phyloP scores from a whole-genome alignment of 2,888 invertebrate genomes.

The Arrhopalites spinosus region DNA sequence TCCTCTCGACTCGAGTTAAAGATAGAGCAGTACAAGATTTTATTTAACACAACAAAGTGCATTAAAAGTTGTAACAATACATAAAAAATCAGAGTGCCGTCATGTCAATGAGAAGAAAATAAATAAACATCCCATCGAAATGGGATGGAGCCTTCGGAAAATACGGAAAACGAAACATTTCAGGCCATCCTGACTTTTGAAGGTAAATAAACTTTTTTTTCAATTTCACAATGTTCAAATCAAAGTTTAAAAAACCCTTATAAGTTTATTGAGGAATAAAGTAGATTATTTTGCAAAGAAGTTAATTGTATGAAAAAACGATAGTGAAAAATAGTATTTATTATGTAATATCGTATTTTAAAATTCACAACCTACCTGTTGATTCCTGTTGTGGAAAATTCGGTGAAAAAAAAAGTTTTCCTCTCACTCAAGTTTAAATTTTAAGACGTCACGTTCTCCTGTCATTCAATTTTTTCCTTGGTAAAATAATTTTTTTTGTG shows the following conservation, averaged over 20 bases:
- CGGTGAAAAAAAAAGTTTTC: too few relatives aligned
- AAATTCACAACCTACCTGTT: too few relatives aligned
- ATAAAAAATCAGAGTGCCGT: background rate
- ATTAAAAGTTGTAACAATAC: background rate
- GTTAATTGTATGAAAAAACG: background rate
- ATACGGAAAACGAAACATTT: slow-evolving; percentile 54
- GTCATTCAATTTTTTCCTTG: too few relatives aligned
- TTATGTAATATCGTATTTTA: background rate
- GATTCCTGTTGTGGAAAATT: too few relatives aligned
- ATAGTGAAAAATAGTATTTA: background rate
- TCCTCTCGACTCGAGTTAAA: background rate
- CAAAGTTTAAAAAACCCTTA: background rate
- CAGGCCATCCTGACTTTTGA: slow-evolving; percentile 52
- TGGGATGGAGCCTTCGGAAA: slow-evolving; percentile 54
- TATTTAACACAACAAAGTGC: background rate
- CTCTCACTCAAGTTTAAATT: too few relatives aligned
- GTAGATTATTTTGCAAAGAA: background rate
- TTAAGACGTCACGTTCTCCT: too few relatives aligned
- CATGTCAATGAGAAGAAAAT: background rate
- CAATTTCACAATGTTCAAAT: background rate
- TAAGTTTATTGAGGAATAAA: background rate
- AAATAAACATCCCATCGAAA: slow-evolving; percentile 12
- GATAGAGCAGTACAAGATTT: background rate
- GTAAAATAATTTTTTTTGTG: too few relatives aligned
- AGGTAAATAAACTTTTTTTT: slow-evolving; percentile 41